A percentile compares a stretch with the other conserved stretches of the same genome.
Evolutionary conservation across 2,888 invertebrate genomes (phyloP).

Genomic region (Meganola albula): DNA sequence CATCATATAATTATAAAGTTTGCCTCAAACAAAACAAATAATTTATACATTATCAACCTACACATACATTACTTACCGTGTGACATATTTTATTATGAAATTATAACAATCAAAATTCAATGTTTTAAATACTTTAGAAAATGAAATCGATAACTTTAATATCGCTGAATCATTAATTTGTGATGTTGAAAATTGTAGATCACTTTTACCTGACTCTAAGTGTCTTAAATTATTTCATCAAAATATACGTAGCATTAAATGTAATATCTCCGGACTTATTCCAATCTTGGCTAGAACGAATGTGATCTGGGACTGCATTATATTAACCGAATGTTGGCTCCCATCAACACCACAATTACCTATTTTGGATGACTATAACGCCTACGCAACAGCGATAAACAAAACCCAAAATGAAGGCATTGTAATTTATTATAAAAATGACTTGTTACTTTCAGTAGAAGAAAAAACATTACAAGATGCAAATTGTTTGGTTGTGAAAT

Average conservation of each 20-base stretch:
- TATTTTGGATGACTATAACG: background rate
- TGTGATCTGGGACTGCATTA: background rate
- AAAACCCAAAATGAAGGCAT: background rate
- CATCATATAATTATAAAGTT: too few relatives aligned
- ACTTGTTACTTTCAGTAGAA: background rate
- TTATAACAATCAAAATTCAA: too few relatives aligned
- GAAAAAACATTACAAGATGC: background rate
- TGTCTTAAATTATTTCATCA: too few relatives aligned
- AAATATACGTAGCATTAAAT: background rate
- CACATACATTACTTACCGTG: too few relatives aligned
- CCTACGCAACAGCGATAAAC: background rate
- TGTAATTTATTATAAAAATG: background rate
- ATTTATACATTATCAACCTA: too few relatives aligned
- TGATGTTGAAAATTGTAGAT: too few relatives aligned
- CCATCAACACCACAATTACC: background rate
- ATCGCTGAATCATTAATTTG: too few relatives aligned
- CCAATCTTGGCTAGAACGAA: background rate
- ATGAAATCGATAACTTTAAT: too few relatives aligned
- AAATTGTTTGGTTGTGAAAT: background rate
- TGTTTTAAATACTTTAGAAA: too few relatives aligned
- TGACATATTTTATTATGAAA: too few relatives aligned
- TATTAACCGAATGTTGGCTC: constrained; percentile 2
- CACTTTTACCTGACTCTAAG: too few relatives aligned
- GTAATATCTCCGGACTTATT: background rate
- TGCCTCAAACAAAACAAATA: too few relatives aligned